A percentile compares a stretch with the other conserved stretches of the same genome.
These are phyloP conservation scores for Sterrhoptilus dennistouni DNA, from an alignment of 2,113 vertebrate species.

Conservation along the genomic window DNA sequence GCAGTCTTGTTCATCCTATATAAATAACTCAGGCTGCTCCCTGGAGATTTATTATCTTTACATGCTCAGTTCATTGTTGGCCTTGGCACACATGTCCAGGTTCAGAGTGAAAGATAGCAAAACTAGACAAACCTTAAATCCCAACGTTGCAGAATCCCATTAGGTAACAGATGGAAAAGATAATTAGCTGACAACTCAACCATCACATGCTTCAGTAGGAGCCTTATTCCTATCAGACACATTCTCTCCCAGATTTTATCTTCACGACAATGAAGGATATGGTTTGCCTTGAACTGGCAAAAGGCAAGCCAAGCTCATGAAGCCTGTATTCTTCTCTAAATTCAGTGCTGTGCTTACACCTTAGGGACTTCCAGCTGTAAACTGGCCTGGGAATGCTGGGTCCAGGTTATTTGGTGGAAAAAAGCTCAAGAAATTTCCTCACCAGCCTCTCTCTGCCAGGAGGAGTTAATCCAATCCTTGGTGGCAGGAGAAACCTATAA, in stretches of 20 bases:
- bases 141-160: neutral
- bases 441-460: neutral
- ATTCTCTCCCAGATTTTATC: neutral
- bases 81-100: slow-evolving; percentile 12
- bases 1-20: slow-evolving; percentile 2
- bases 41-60: slow-evolving; percentile 36
- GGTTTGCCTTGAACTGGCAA: neutral
- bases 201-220: slow-evolving; percentile 18
- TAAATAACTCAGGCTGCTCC: slow-evolving; percentile 9
- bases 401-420: neutral
- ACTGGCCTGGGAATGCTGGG: neutral
- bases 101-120: neutral
- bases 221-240: neutral
- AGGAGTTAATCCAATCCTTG: neutral
- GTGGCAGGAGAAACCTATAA: neutral
- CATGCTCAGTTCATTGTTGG: slow-evolving; percentile 7
- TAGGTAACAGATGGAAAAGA: slow-evolving; percentile 25
- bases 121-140: slow-evolving; percentile 31
- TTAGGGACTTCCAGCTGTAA: neutral
- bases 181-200: slow-evolving; percentile 35
- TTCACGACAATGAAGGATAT: neutral
- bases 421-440: neutral
- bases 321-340: neutral
- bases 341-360: neutral
- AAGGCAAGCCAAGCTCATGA: neutral